These are phyloP conservation scores for Molossus molossus DNA, from an alignment of 2,797 vertebrate genomes.

Conservation along the genomic window DNA sequence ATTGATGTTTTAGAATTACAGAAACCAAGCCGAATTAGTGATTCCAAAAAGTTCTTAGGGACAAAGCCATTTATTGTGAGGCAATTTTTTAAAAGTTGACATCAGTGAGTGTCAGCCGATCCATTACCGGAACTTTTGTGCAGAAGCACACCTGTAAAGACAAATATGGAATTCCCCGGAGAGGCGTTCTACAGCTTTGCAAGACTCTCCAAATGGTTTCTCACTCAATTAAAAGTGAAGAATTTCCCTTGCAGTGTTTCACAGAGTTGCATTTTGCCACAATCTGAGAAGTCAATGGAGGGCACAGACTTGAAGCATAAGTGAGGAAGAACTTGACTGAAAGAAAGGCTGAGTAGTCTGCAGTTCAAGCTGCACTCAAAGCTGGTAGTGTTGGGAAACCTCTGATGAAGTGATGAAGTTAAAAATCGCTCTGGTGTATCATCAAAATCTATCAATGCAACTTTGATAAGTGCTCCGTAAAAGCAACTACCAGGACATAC, in stretches of 20 bases:
- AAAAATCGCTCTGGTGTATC: slow-evolving; percentile 27
- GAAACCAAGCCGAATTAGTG: neutral
- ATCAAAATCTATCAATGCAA: neutral
- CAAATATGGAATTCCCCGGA: neutral
- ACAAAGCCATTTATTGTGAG: slow-evolving; percentile 12
- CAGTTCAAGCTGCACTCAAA: neutral
- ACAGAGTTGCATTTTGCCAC: neutral
- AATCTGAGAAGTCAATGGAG: slow-evolving; percentile 19
- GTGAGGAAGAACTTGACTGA: neutral
- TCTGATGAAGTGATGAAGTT: slow-evolving; percentile 1
- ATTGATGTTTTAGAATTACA: neutral
- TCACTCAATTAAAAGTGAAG: slow-evolving; percentile 50
- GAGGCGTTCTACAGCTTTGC: neutral
- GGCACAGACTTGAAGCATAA: neutral
- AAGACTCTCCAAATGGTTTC: neutral
- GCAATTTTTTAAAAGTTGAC: neutral
- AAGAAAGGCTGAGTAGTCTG: neutral
- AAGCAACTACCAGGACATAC: neutral
- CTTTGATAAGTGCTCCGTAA: neutral
- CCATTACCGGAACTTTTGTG: neutral
- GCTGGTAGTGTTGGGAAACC: neutral
- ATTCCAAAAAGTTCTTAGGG: neutral
- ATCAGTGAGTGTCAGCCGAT: neutral
- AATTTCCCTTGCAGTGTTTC: neutral
- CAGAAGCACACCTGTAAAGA: neutral